phyloP scores from a whole-genome alignment of 1,140 invertebrate species.

The Sitobion miscanthi region DNA sequence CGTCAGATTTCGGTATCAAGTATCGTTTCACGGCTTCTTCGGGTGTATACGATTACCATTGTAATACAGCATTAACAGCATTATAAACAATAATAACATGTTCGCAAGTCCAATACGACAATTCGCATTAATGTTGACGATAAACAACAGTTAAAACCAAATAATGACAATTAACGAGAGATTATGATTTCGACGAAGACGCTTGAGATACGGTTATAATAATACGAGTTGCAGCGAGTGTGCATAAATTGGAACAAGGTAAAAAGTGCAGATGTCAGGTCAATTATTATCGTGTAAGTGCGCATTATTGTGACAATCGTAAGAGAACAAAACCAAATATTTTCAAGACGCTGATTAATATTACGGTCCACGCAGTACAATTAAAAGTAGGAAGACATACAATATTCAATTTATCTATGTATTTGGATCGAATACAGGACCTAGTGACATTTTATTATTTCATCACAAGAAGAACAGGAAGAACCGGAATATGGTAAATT shows the following conservation, averaged over 20 bases:
- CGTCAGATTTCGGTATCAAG: not conserved
- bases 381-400: not conserved
- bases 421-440: not conserved
- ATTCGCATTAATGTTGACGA: not conserved
- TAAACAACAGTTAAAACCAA: not conserved
- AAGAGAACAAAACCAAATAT: not conserved
- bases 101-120: not conserved
- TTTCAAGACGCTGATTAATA: not conserved
- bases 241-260: not conserved
- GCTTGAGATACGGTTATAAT: not conserved
- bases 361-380: not conserved
- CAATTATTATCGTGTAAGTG: not conserved
- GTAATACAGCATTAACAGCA: not conserved
- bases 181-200: not conserved
- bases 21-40: not conserved
- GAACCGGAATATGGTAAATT: not conserved
- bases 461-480: not conserved
- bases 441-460: not conserved
- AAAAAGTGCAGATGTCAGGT: slow-evolving; percentile 8
- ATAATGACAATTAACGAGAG: not conserved
- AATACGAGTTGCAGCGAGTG: not conserved
- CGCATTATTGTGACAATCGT: not conserved
- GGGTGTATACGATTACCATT: not conserved
- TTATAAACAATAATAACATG: not conserved
- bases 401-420: not conserved